Conservation (phyloP, 2,113 vertebrate genomes). For the Myotis davidii region DNA sequence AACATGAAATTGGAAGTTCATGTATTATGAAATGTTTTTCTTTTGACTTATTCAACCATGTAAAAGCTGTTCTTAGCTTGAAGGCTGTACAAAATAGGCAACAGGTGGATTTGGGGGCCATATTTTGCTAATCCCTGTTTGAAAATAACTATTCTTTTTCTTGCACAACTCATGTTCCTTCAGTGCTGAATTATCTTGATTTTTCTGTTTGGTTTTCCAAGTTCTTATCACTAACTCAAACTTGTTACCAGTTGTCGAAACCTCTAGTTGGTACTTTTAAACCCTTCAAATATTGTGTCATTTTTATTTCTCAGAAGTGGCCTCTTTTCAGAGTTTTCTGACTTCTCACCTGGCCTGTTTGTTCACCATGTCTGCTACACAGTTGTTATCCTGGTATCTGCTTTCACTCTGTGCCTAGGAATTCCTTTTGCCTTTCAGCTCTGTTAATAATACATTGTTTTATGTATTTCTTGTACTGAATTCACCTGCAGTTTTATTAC, state of each 20-base stretch:
- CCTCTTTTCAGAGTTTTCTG: background rate
- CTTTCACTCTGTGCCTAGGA: background rate
- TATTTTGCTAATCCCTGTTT: background rate
- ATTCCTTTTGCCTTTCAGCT: background rate
- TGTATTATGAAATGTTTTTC: background rate
- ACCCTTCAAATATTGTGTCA: background rate
- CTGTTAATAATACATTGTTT: background rate
- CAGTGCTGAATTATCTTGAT: background rate
- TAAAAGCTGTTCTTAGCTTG: background rate
- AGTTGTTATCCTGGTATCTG: background rate
- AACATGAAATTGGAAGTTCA: background rate
- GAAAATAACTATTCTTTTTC: background rate
- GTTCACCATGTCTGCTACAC: background rate
- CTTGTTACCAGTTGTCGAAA: background rate
- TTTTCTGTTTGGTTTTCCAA: background rate
- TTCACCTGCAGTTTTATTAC: background rate
- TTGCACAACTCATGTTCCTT: background rate
- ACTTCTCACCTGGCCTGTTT: background rate
- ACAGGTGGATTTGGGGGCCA: background rate
- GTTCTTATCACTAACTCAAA: constrained; percentile 2
- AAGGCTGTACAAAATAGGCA: background rate
- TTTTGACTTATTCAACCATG: background rate
- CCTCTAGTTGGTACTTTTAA: background rate
- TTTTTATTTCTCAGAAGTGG: background rate
- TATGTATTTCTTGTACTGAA: background rate